Base-by-base conservation (phyloP, 2,113 vertebrate species). In the Malurus elegans region DNA sequence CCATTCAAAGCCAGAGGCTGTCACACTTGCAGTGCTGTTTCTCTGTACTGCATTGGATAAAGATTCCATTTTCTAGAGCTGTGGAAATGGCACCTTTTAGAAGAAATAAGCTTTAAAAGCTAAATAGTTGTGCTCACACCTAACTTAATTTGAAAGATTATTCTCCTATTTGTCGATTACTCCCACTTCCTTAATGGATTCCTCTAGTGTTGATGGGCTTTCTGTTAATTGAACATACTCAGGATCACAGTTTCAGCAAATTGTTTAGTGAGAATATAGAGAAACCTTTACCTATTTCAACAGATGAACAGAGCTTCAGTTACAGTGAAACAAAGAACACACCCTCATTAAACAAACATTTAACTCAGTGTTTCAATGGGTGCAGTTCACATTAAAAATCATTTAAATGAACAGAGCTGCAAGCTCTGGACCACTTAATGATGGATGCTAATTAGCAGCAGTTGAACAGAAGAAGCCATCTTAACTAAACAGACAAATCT, bases 371-470 rank as follows among this genome's bases (percentile, higher is more conserved):
- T 88, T 64, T 7, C 80, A 94, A 66, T 38, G 70, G 48, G 34
- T 38, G 15, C 91, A 92, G 61, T 85, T 96, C 56, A 95, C 61
- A 92, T 90, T 96, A 95, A 84, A 89, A 95, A 92, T 95, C 23
- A 92, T 80, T 84, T 93, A 96, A 95, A 91, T 79, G 65, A 98
- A 78, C 34, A 96, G 51, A 87, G 89, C 79, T 88, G 65, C 71
- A 96, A 94, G 60, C 66, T 97, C 61, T 87, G 82, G 72, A 90
- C 88, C 65, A 78, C 67, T 86, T 93, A 97, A 74, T 97, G 92
- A 97, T 89, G 79, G 80, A 92, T 97, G 57, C 36, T 94, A 97
- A 98, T 98, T 96, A 96, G 73, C 79, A 96, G 81, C 75, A 95
- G 70, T 61, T 93, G 56, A 97, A 95, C 79, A 91, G 87, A 97